Evolutionary conservation across 1,140 invertebrate species (phyloP).

Genomic region (Maconellicoccus hirsutus): DNA sequence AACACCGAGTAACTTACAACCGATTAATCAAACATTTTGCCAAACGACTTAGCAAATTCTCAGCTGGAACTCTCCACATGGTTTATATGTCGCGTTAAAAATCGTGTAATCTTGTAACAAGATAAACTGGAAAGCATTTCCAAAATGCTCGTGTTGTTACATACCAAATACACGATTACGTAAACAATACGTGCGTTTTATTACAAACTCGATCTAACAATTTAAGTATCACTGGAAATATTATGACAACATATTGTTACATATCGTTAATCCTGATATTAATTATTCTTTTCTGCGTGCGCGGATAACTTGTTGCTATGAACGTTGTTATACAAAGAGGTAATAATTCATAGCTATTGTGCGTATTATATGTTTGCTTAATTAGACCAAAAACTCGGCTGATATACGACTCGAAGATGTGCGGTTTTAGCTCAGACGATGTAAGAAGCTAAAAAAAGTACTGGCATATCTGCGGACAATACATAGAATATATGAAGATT

Average conservation of each 20-base stretch:
- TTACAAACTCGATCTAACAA: neutral
- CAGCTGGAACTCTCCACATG: neutral
- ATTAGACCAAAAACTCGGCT: neutral
- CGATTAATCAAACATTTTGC: neutral
- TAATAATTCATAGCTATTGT: conserved; percentile 3
- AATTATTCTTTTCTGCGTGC: neutral
- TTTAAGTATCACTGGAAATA: neutral
- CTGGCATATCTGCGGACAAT: too few species aligned
- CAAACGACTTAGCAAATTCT: neutral
- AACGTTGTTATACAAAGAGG: neutral
- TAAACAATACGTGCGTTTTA: neutral
- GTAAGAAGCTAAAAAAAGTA: too few species aligned
- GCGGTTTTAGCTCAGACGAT: neutral
- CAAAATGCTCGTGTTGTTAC: neutral
- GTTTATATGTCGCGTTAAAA: too few species aligned
- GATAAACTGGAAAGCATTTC: too few species aligned
- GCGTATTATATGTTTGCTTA: neutral
- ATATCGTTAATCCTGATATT: conserved; percentile 1
- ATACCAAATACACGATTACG: neutral
- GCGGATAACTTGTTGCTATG: neutral
- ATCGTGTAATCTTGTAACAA: too few species aligned
- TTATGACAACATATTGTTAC: conserved; percentile 3
- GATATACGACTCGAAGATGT: neutral
- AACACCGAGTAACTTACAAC: neutral
- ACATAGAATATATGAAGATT: neutral